Conservation (phyloP, 1,140 invertebrate genomes). For the Lasioglossum baleicum region DNA sequence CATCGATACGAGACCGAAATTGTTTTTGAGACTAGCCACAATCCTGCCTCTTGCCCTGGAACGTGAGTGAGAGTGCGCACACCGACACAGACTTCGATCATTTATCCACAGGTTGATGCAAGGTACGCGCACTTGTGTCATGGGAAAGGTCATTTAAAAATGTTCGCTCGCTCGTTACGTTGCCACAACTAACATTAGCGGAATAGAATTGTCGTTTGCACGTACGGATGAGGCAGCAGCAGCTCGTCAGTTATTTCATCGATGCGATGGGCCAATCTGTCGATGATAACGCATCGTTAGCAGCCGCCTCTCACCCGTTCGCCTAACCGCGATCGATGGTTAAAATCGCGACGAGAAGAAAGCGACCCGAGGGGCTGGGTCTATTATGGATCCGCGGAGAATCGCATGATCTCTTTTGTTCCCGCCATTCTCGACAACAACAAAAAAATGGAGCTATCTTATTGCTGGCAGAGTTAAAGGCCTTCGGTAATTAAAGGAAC, state of each 20-base stretch:
- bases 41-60: background rate
- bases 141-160: constrained; percentile 73
- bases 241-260: constrained; percentile 12
- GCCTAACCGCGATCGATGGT: background rate
- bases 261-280: constrained; percentile 7
- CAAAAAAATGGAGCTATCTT: constrained; percentile 13
- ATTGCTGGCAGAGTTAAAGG: background rate
- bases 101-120: constrained; percentile 57
- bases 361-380: background rate
- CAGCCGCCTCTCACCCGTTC: background rate
- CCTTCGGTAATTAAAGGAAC: constrained; percentile 29
- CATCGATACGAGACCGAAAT: background rate
- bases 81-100: constrained; percentile 32
- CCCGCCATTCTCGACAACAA: background rate
- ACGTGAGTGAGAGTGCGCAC: background rate
- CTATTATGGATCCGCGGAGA: background rate
- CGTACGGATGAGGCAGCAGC: constrained; percentile 7
- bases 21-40: background rate
- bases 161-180: constrained; percentile 40
- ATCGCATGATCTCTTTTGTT: constrained; percentile 10
- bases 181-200: constrained; percentile 33
- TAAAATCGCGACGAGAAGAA: background rate
- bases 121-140: constrained; percentile 53
- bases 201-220: constrained; percentile 55
- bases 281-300: constrained; percentile 44